Evolutionary conservation across 1,140 invertebrate genomes (phyloP), one percentile per base, ranked within the genome.

Genomic region (Adelges cooleyi): DNA sequence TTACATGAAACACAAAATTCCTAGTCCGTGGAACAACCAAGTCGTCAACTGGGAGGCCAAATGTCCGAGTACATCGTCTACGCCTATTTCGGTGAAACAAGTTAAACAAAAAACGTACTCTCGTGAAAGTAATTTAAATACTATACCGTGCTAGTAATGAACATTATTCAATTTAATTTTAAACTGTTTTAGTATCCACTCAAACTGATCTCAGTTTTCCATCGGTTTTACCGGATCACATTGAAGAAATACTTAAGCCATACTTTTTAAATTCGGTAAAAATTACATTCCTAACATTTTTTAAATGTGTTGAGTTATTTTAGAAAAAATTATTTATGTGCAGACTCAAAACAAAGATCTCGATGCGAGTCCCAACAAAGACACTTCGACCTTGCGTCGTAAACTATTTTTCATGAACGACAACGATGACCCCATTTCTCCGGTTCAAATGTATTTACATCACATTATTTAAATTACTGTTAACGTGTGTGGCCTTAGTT

Each of bases 211-310:
- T 65, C 23, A 68, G 65, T 66, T 51, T 68, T 50, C 67, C 67
- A 23, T 44, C 53, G 1, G 13, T 22, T n/a, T 56, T 68, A 36
- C 67, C 67, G 22, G 65, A 66, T 23, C 65, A 68, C 36, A 51
- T 68, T 59, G 67, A 66, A 59, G 65, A 66, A 50, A 59, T 68
- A 49, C 36, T 68, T 2, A 68, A 68, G 53, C 67, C 67, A 1
- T 68, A 68, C 44, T 68, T 68, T 11, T 27, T 66, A 10, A 49
- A 62, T 18, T 66, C 51, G 23, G 65, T 66, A 66, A 52, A 29
- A 25, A 25, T 29, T 29, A 1, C n/a, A n/a, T n/a, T 17, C 2
- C 9, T 2, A 1, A 29, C 18, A 46, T 62, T 46, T 10, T 22
- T 38, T 22, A 48, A 22, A 48, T 1, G 23, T 3, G 1, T 22